phyloP scores from a whole-genome alignment of 2,797 vertebrate species.

The Menidia menidia region DNA sequence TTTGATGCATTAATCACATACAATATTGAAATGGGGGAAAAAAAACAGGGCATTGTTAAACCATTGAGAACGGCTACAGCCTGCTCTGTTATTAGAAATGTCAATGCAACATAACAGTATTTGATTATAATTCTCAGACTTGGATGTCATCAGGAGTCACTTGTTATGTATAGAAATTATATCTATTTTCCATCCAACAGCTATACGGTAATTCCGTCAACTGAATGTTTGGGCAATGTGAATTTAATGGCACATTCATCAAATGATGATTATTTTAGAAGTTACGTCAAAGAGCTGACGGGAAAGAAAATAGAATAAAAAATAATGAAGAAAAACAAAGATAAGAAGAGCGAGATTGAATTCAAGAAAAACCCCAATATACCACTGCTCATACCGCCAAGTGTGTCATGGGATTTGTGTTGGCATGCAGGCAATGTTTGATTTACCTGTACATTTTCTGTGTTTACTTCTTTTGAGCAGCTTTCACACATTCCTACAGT shows the following conservation, averaged over 20 bases:
- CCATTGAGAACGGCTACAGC: background rate
- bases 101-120: background rate
- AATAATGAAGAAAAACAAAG: background rate
- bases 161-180: background rate
- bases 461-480: constrained; percentile 55
- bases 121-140: background rate
- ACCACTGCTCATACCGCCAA: constrained; percentile 6
- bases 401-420: constrained; percentile 45
- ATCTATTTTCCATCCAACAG: background rate
- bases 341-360: constrained; percentile 39
- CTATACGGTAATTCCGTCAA: background rate
- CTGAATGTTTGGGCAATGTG: background rate
- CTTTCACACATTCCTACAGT: constrained; percentile 38
- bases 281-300: constrained; percentile 9
- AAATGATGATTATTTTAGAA: constrained; percentile 18
- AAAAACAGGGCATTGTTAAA: background rate
- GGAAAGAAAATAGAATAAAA: constrained; percentile 33
- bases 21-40: background rate
- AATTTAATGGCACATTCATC: constrained; percentile 13
- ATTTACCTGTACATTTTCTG: constrained; percentile 51
- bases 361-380: constrained; percentile 39
- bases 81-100: background rate
- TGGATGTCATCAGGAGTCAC: background rate
- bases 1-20: background rate
- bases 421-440: constrained; percentile 51